Evolutionary conservation across 2,113 vertebrate species (phyloP), one percentile per base, ranked within the genome.

Genomic region (Aegotheles bennettii): DNA sequence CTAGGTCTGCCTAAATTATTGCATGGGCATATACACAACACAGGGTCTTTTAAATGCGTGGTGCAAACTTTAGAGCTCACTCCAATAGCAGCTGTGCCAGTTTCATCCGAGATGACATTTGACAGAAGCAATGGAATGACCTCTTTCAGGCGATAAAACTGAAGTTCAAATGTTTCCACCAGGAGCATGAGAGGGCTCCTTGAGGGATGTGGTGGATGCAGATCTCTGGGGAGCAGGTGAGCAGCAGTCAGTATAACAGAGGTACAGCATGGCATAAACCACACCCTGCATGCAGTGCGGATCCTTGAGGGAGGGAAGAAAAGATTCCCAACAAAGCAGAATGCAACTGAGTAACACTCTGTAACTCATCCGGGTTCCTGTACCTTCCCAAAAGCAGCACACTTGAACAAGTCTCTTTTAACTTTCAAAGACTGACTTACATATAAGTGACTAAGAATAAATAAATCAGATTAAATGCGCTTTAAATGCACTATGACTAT

Each of bases 41-140:
- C 0, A 0, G 45, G 25, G 50, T 42, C 36, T 90, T 40, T 85
- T 23, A 42, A 48, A 57, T 10, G 13, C 10, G 8, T 43, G 17
- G 10, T 50, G 81, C 78, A 70, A 78, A 18, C n/a, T 87, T 54
- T 47, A 35, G 42, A 26, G 60, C 26, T 74, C 79, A 20, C 19
- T 75, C 38, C 38, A 18, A 40, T 7, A 64, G 40, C 4, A 82
- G 18, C 15, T 65, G 13, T 26, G 3, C 17, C 4, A 1, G 7
- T 51, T 81, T 87, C 16, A 71, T 40, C 36, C 61, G 60, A 75
- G n/a, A 70, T 50, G 56, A 29, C 6, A 24, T 79, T 45, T 56
- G 67, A 57, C 45, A 56, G 13, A 87, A 67, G 17, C 1, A 5
- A 11, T 42, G 20, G n/a, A 84, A 79, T 40, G 11, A 81, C 21